These are phyloP conservation scores for Sphaeridia pumilis DNA, from an alignment of 2,888 invertebrate species.

Conservation along the genomic window DNA sequence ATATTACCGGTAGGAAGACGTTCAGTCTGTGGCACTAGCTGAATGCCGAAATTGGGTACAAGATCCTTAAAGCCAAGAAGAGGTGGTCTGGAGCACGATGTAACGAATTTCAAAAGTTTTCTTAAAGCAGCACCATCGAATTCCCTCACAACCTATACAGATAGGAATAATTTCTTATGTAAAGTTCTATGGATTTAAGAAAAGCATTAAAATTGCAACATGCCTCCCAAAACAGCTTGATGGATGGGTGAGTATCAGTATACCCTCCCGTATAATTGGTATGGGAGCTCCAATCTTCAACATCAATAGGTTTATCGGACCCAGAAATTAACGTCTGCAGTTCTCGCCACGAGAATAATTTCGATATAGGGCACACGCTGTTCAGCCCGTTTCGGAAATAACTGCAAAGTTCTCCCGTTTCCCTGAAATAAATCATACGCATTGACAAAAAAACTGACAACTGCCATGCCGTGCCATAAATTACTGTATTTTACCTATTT, in stretches of 20 bases:
- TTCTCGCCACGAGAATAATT: constrained; percentile 88
- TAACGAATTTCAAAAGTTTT: constrained; percentile 90
- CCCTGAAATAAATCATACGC: constrained; percentile 17
- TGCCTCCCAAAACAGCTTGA: constrained; percentile 70
- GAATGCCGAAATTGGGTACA: constrained; percentile 78
- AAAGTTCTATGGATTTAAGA: not conserved
- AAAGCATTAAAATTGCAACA: not conserved
- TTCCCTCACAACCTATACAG: constrained; percentile 52
- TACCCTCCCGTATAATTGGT: constrained; percentile 90
- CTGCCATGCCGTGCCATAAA: no score
- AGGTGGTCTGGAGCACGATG: constrained; percentile 93
- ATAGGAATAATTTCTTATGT: not conserved
- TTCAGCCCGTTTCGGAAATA: constrained; percentile 46
- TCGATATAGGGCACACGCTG: constrained; percentile 75
- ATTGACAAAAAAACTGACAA: no score
- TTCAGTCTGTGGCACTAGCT: constrained; percentile 78
- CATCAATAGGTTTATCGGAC: constrained; percentile 83
- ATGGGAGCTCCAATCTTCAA: constrained; percentile 71
- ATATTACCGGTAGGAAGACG: constrained; percentile 69
- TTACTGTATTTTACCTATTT: constrained; percentile 70
- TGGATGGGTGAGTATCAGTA: constrained; percentile 67
- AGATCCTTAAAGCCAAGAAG: constrained; percentile 87
- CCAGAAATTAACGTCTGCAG: constrained; percentile 94
- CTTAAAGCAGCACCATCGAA: constrained; percentile 75
- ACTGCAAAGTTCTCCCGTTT: constrained; percentile 29